Conservation (phyloP, 1,140 invertebrate species). For the Eurosta solidaginis region DNA sequence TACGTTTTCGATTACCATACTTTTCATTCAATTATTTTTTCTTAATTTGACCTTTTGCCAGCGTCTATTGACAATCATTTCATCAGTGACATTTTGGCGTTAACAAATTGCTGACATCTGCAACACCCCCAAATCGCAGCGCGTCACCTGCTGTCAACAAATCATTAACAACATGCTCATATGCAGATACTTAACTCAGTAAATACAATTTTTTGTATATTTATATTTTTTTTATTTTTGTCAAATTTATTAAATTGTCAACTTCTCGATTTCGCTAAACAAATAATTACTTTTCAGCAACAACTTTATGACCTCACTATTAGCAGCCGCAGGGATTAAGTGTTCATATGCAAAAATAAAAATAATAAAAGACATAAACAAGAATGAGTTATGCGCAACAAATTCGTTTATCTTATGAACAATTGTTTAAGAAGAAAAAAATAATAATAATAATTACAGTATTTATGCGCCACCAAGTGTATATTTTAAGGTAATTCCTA, state of each 20-base stretch:
- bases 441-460: background rate
- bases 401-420: too few species aligned
- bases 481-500: background rate
- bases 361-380: background rate
- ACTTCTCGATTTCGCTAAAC: background rate
- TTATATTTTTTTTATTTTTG: background rate
- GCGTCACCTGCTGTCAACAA: background rate
- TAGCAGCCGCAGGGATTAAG: conserved; percentile 6
- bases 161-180: background rate
- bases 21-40: background rate
- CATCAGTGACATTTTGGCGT: background rate
- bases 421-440: too few species aligned
- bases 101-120: background rate
- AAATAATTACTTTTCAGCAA: background rate
- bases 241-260: conserved; percentile 8
- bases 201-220: background rate
- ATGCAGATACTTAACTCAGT: background rate
- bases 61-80: background rate
- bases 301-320: conserved; percentile 19
- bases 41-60: background rate
- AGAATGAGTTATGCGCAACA: too few species aligned
- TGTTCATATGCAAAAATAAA: background rate
- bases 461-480: background rate
- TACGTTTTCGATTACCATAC: too few species aligned
- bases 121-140: background rate